These are phyloP conservation scores for Gorsachius goisagi DNA, from an alignment of 2,113 vertebrate genomes.

Conservation along the genomic window DNA sequence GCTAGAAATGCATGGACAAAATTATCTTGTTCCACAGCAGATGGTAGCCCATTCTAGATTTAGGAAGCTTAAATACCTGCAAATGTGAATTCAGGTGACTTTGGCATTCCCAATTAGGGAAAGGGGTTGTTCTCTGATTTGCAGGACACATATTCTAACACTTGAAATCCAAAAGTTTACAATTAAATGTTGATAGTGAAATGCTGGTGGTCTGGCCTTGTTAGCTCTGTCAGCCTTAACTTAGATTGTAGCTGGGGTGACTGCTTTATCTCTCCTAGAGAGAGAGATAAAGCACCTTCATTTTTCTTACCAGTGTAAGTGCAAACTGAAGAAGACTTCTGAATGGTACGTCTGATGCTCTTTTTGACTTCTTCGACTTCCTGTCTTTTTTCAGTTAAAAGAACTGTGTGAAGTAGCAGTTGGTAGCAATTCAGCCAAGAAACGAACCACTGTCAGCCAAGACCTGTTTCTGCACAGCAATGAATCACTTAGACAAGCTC, in stretches of 20 bases:
- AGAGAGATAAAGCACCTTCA: background rate
- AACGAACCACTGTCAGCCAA: background rate
- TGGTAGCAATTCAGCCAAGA: background rate
- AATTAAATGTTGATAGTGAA: background rate
- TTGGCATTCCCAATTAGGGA: background rate
- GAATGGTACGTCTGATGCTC: background rate
- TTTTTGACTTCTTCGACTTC: background rate
- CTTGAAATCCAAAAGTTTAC: background rate
- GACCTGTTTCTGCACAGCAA: background rate
- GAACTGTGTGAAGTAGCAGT: background rate
- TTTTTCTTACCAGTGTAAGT: background rate
- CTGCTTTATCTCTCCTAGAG: background rate
- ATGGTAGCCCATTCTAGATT: background rate
- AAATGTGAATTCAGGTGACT: background rate
- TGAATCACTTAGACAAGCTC: background rate
- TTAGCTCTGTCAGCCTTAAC: background rate
- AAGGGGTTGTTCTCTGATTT: background rate
- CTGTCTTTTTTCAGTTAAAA: background rate
- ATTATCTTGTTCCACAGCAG: background rate
- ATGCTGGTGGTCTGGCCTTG: background rate
- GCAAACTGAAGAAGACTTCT: background rate
- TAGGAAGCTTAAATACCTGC: background rate
- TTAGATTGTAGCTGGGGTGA: background rate
- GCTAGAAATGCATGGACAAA: background rate
- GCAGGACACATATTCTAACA: background rate